A percentile compares a stretch with the other conserved stretches of the same genome.
Evolutionary conservation across 2,797 vertebrate genomes (phyloP).

Genomic region (Sebastes minor): DNA sequence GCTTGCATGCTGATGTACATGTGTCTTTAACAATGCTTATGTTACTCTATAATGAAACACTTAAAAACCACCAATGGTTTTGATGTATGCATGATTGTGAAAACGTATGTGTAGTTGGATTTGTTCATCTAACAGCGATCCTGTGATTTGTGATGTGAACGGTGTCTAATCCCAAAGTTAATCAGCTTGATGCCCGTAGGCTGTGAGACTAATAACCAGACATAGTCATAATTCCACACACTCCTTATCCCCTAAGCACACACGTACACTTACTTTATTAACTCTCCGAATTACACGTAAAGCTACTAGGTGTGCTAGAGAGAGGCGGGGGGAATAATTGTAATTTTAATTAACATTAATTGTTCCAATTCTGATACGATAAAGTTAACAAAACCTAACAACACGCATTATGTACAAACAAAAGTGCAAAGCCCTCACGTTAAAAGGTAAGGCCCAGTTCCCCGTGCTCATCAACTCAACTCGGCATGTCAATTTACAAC

Average conservation of each 20-base stretch:
- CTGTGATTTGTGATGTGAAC: not conserved
- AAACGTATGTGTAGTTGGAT: not conserved
- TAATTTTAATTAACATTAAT: constrained; percentile 44
- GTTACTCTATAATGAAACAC: not conserved
- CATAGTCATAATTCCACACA: constrained; percentile 10
- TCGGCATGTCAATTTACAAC: constrained; percentile 32
- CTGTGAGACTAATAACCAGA: constrained; percentile 44
- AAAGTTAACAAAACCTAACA: constrained; percentile 23
- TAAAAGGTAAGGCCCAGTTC: constrained; percentile 11
- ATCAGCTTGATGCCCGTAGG: constrained; percentile 25
- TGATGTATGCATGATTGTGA: not conserved
- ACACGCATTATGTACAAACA: not conserved
- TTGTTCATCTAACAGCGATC: not conserved
- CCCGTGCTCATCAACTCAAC: constrained; percentile 39
- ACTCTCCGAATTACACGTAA: constrained; percentile 24
- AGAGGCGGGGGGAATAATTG: not conserved
- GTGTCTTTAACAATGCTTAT: not conserved
- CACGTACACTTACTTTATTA: constrained; percentile 28
- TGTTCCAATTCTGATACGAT: constrained; percentile 19
- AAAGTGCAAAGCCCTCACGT: not conserved
- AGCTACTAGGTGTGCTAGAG: not conserved
- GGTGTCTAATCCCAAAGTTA: constrained; percentile 27
- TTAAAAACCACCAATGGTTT: not conserved
- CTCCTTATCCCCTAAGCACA: constrained; percentile 13
- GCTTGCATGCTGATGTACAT: constrained; percentile 3